Percentiles rank a stretch among this genome's conserved stretches.
phyloP scores from a whole-genome alignment of 2,113 vertebrate species.

The Protobothrops mucrosquamatus region DNA sequence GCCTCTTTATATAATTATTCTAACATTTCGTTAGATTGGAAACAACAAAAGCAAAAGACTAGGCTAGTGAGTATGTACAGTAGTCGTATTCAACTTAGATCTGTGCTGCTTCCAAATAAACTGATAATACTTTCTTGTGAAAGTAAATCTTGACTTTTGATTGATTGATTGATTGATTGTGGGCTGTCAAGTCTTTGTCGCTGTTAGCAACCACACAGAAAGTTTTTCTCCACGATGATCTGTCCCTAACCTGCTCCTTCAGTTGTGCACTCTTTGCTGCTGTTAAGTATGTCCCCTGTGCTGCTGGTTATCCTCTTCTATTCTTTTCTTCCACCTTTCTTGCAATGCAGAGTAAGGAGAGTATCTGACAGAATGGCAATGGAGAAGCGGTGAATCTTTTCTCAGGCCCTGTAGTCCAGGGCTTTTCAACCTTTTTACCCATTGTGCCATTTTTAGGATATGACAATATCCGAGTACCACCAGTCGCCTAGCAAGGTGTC shows the following conservation, averaged over 20 bases:
- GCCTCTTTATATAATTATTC: not conserved
- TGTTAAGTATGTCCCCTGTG: not conserved
- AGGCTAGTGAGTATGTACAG: not conserved
- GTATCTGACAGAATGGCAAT: not conserved
- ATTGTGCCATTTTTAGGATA: too few relatives aligned
- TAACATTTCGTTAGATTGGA: not conserved
- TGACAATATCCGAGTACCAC: too few relatives aligned
- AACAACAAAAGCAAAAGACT: not conserved
- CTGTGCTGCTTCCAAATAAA: not conserved
- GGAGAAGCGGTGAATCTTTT: not conserved
- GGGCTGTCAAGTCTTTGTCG: not conserved
- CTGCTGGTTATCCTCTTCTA: not conserved
- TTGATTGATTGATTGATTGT: not conserved
- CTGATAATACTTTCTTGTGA: not conserved
- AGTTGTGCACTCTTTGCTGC: not conserved
- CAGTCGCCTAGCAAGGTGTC: too few relatives aligned
- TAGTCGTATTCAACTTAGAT: not conserved
- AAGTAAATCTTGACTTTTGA: not conserved
- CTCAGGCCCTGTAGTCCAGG: not conserved
- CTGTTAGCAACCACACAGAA: not conserved
- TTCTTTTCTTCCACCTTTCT: not conserved
- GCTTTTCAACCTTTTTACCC: too few relatives aligned
- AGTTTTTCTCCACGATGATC: not conserved
- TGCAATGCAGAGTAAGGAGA: not conserved
- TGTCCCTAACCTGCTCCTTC: not conserved